Base-by-base conservation (phyloP, 2,888 invertebrate genomes). In the Drosophila neonasuta region DNA sequence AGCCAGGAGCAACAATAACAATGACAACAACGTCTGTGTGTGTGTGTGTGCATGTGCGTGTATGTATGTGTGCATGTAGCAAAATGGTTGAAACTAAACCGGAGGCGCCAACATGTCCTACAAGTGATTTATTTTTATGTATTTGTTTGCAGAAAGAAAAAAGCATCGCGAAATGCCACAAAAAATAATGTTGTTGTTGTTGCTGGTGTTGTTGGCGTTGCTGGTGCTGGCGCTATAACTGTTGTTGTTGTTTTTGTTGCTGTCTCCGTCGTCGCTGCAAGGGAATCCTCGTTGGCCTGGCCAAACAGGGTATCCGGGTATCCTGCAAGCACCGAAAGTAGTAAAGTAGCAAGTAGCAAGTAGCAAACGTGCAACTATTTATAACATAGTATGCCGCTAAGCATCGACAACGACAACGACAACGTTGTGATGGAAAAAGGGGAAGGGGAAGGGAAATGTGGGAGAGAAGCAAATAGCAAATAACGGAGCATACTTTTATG, bases 101-200 rank as follows among this genome's bases (percentile, higher is more conserved):
- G 81, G 85, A 88, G 89, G 89, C 89, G 89, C 89, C 89, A 88
- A 86, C 87, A 88, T 88, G 89, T 89, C 89, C 89, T 88, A 83
- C 82, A 87, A 86, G 88, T 88, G 89, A 89, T 89, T 89, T 89
- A 89, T 88, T 88, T 88, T 86, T 86, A 86, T 86, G 87, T 87
- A 87, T 87, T 86, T 86, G 80, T 85, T 86, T 79, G 73, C 66
- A 74, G 81, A 74, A 64, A 41, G 74, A 80, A 80, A 70, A 71
- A 69, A 65, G 48, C 56, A 48, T 51, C 41, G 63, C 59, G 58
- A 69, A 83, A 83, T 83, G 77, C 76, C 80, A 78, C 80, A 86
- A 79, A 86, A 79, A 80, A 80, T 74, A 74, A 74, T 70, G 70
- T 75, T 77, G 34, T 59, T 65, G 46, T 68, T 75, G 54, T 70